These are phyloP conservation scores for Diachasmimorpha longicaudata DNA, from an alignment of 1,140 invertebrate genomes.

Conservation along the genomic window DNA sequence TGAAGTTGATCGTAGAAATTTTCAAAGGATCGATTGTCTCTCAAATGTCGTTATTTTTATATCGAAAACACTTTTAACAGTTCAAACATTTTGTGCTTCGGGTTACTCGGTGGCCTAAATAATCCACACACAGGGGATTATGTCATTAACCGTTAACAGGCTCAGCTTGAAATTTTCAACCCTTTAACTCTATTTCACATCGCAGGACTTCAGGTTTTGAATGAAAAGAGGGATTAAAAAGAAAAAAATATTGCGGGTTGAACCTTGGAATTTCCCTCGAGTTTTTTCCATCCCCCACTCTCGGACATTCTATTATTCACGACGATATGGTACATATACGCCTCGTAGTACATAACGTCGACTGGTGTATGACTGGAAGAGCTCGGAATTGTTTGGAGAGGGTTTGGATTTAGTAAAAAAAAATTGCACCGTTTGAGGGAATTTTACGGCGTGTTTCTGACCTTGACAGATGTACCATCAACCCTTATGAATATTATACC, in stretches of 20 bases:
- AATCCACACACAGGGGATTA: not conserved
- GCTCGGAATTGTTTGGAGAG: not conserved
- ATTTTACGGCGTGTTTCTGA: not conserved
- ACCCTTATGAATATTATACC: too few relatives aligned
- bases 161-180: too few relatives aligned
- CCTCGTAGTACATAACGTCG: not conserved
- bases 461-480: not conserved
- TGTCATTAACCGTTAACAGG: not conserved
- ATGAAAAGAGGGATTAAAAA: not conserved
- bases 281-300: not conserved
- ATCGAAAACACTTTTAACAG: constrained; percentile 47
- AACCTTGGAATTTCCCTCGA: constrained; percentile 8
- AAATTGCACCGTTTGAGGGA: not conserved
- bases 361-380: not conserved
- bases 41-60: not conserved
- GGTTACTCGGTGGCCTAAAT: constrained; percentile 30
- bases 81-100: constrained; percentile 50
- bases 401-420: not conserved
- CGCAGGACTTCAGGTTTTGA: not conserved
- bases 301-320: constrained; percentile 1
- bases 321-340: not conserved
- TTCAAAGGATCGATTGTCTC: constrained; percentile 5
- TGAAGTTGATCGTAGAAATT: not conserved
- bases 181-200: not conserved
- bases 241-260: not conserved